Percentiles rank a stretch among this genome's conserved stretches.
phyloP scores from a whole-genome alignment of 2,888 invertebrate genomes.

The Liodrosophila aerea region DNA sequence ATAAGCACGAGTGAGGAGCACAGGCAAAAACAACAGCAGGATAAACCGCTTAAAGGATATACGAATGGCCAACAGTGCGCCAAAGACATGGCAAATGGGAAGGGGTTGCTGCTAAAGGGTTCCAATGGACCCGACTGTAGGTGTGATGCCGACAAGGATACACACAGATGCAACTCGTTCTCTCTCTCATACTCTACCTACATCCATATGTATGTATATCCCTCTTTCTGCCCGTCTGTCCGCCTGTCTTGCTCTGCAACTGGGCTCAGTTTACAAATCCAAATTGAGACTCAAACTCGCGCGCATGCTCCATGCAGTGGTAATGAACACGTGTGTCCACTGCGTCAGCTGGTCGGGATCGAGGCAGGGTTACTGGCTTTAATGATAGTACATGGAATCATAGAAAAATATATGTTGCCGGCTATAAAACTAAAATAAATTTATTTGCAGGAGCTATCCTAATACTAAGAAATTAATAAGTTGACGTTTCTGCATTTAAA shows the following conservation, averaged over 20 bases:
- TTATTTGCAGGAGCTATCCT: background rate
- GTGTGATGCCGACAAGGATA: slow-evolving; percentile 73
- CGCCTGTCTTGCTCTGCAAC: slow-evolving; percentile 8
- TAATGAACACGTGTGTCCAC: slow-evolving; percentile 64
- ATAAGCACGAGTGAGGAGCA: slow-evolving; percentile 65
- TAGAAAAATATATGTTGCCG: slow-evolving; percentile 13
- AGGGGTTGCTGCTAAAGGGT: slow-evolving; percentile 55
- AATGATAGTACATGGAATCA: slow-evolving; percentile 6
- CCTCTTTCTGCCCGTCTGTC: slow-evolving; percentile 7
- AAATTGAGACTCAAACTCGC: slow-evolving; percentile 64
- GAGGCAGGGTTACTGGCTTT: slow-evolving; percentile 12
- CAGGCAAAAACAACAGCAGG: slow-evolving; percentile 59
- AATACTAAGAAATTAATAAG: too few species aligned
- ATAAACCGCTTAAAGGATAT: slow-evolving; percentile 72
- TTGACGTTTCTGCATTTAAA: too few species aligned
- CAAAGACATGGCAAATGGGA: slow-evolving; percentile 46
- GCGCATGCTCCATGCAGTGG: slow-evolving; percentile 54
- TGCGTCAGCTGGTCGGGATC: slow-evolving; percentile 46
- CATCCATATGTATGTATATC: background rate
- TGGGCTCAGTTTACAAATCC: slow-evolving; percentile 68
- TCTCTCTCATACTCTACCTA: background rate
- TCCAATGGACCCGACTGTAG: slow-evolving; percentile 39
- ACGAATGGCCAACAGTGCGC: slow-evolving; percentile 36
- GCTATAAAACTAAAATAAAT: background rate
- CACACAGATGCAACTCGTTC: slow-evolving; percentile 49